phyloP scores from a whole-genome alignment of 23 tunicate genomes.

The Botrylloides violaceus region DNA sequence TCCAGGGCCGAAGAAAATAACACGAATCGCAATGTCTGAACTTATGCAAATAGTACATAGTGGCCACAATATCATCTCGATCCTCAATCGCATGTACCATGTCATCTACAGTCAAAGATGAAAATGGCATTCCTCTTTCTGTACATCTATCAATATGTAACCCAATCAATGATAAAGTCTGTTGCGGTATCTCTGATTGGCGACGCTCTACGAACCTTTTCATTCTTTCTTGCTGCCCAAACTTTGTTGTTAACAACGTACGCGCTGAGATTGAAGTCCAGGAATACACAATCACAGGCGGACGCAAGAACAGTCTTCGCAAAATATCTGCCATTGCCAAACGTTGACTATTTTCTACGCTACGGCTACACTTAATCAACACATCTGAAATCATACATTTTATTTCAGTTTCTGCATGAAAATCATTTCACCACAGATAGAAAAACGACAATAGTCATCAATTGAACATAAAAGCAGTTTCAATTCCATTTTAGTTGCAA shows the following conservation, averaged over 20 bases:
- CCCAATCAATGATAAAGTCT: background rate
- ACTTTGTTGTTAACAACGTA: background rate
- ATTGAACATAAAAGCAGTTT: too few species aligned
- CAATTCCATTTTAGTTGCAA: too few species aligned
- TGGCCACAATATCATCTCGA: background rate
- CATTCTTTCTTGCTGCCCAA: background rate
- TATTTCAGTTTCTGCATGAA: too few species aligned
- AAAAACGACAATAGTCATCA: too few species aligned
- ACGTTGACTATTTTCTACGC: too few species aligned
- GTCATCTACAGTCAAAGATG: slow-evolving; percentile 8
- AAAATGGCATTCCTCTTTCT: slow-evolving; percentile 7
- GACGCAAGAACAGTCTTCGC: background rate
- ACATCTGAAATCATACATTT: too few species aligned
- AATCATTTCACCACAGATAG: too few species aligned
- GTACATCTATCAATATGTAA: slow-evolving; percentile 12
- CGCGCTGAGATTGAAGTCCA: background rate
- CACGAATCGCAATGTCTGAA: slow-evolving; percentile 20
- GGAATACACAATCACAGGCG: background rate
- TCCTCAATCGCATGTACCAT: slow-evolving; percentile 22
- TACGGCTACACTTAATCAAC: too few species aligned
- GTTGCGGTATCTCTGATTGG: background rate
- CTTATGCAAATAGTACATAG: slow-evolving; percentile 22
- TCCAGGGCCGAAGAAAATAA: slow-evolving; percentile 26
- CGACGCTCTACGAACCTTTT: background rate
- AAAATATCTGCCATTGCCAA: too few species aligned